phyloP scores from a whole-genome alignment of 2,113 vertebrate species.

The Glareola pratincola region DNA sequence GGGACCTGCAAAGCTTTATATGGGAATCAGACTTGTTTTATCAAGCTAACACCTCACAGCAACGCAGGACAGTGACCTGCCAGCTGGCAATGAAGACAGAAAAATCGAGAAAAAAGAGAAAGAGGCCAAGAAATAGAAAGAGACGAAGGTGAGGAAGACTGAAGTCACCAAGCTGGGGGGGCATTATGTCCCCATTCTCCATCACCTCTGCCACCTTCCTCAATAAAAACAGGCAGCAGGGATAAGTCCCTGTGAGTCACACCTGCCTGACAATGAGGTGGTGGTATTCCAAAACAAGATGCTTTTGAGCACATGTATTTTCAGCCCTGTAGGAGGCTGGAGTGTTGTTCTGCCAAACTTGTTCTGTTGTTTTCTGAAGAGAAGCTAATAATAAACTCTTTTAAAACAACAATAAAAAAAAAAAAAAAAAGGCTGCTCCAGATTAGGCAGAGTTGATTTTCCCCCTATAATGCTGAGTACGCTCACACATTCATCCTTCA shows the following conservation, averaged over 20 bases:
- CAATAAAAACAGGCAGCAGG: neutral
- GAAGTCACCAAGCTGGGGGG: neutral
- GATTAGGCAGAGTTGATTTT: neutral
- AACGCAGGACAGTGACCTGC: neutral
- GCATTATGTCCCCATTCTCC: neutral
- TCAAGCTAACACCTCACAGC: neutral
- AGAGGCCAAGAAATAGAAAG: neutral
- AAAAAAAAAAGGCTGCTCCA: neutral
- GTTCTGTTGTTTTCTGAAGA: neutral
- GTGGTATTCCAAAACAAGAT: constrained; percentile 1
- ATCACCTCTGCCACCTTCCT: neutral
- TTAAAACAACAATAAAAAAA: neutral
- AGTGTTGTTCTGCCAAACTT: neutral
- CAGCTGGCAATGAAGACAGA: neutral
- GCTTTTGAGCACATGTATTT: neutral
- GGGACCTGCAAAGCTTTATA: neutral
- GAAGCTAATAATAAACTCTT: neutral
- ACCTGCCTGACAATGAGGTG: neutral
- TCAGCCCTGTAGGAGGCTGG: neutral
- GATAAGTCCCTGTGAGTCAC: neutral
- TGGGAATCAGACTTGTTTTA: neutral
- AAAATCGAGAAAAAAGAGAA: neutral
- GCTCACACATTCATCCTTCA: neutral
- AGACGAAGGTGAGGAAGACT: neutral
- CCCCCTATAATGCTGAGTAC: neutral